These are phyloP conservation scores for Incurvaria masculella DNA, from an alignment of 2,888 invertebrate genomes.

Conservation along the genomic window DNA sequence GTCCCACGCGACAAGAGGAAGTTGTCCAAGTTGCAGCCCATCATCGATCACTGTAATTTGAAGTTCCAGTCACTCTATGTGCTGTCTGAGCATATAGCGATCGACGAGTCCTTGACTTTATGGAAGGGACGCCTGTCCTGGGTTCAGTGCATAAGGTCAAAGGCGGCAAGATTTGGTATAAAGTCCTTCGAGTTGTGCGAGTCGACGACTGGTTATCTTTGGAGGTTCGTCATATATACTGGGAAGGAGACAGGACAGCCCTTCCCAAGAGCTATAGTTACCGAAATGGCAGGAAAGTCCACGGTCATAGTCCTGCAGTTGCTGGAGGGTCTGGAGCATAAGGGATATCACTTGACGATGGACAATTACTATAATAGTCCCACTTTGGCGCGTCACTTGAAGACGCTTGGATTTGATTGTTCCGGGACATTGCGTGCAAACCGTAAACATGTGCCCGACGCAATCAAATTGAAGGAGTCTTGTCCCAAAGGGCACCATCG, in stretches of 20 bases:
- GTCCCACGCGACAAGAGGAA: constrained; percentile 10
- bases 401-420: constrained; percentile 1
- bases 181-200: constrained; percentile 15
- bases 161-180: constrained; percentile 16
- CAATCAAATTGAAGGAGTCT: too few relatives aligned
- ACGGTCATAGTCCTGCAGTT: not conserved
- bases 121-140: too few relatives aligned
- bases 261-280: too few relatives aligned
- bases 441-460: constrained; percentile 1
- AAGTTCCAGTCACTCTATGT: constrained; percentile 12
- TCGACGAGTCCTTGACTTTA: constrained; percentile 16
- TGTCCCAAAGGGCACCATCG: constrained; percentile 7
- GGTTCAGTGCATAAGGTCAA: constrained; percentile 15
- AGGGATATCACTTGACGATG: not conserved
- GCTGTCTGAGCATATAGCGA: constrained; percentile 8
- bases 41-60: constrained; percentile 10
- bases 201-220: constrained; percentile 12
- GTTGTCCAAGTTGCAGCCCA: constrained; percentile 9
- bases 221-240: too few relatives aligned
- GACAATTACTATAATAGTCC: constrained; percentile 5
- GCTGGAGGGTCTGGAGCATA: not conserved
- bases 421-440: constrained; percentile 2
- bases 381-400: not conserved
- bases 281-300: not conserved
- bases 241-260: too few relatives aligned